Base-by-base conservation (phyloP, 2,797 vertebrate genomes). In the Acipenser transmontanus region DNA sequence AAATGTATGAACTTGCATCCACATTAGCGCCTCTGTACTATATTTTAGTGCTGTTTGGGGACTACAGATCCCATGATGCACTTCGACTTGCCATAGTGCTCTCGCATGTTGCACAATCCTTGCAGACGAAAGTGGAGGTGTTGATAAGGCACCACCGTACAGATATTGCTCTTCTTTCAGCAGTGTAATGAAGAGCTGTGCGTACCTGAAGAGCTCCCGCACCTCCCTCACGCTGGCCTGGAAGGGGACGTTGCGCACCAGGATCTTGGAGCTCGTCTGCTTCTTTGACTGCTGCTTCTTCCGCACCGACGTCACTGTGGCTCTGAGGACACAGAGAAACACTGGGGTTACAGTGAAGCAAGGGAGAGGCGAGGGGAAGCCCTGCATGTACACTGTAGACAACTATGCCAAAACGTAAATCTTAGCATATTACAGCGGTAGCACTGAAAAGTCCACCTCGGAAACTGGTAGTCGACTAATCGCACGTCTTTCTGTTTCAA, bases 161-260 rank as follows among this genome's bases (percentile, higher is more conserved):
- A 17, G 17, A 17, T 17, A 17, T 17, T 54, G 3, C 51, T 54
- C 8, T 8, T 54, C 2, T 54, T 4, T 54, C 8, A 12, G 51
- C 14, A 8, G 60, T 6, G 9, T 34, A n/a, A 1, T 61, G 8
- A 34, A 34, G 60, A 47, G 47, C 12, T 20, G 60, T n/a, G 13
- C 81, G 72, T 80, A 99, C 97, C 95, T 94, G 88, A 99, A 99
- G 48, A 99, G 95, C 57, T 99, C 97, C 11, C 91, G 80, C 70
- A 99, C 84, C 81, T 99, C 97, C 63, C 74, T 87, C 72, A 85
- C 83, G 0, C 87, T 84, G 17, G 97, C 94, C 76, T 99, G 97
- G 90, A 99, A 99, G 0, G 97, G 95, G 69, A 99, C 88, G 71
- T 99, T 99, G 54, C 96, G 88, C 54, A 98, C 97, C 57, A 99